Conservation (phyloP, 2,113 vertebrate genomes). For the Chaetodon auriga region DNA sequence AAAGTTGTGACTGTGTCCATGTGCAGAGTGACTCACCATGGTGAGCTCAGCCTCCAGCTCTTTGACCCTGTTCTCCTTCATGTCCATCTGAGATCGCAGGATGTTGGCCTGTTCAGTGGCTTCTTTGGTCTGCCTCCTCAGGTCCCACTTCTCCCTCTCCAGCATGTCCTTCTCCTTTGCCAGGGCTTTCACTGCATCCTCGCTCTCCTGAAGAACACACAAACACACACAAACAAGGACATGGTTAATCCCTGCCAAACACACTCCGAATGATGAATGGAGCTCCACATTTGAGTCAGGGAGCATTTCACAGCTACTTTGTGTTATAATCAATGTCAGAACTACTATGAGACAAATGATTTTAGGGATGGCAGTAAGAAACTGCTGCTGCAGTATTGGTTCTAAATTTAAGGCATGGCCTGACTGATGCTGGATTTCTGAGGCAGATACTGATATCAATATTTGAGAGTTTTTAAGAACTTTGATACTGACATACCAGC, state of each 20-base stretch:
- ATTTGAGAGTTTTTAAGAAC: no score
- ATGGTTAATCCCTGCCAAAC: neutral
- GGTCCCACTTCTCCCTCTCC: conserved; percentile 98
- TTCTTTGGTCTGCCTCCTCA: conserved; percentile 96
- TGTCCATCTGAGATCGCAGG: conserved; percentile 94
- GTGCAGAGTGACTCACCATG: conserved; percentile 88
- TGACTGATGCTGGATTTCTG: neutral
- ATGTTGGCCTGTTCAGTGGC: conserved; percentile 92
- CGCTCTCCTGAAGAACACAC: conserved; percentile 89
- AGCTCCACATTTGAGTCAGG: neutral
- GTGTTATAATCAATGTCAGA: conserved; percentile 8
- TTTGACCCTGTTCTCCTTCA: conserved; percentile 98
- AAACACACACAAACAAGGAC: neutral
- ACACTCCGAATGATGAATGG: conserved; percentile 4
- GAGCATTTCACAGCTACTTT: conserved; percentile 2
- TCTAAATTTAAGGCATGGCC: neutral
- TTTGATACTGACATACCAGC: neutral
- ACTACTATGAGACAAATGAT: neutral
- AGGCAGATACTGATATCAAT: neutral
- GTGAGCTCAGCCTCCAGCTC: conserved; percentile 97
- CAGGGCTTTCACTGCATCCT: conserved; percentile 94
- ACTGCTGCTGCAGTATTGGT: neutral
- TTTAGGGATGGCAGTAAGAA: neutral
- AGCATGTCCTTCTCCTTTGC: conserved; percentile 96
- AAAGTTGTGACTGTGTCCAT: neutral